Evolutionary conservation across 1,140 invertebrate genomes (phyloP).

Genomic region (Pomacea maculata): DNA sequence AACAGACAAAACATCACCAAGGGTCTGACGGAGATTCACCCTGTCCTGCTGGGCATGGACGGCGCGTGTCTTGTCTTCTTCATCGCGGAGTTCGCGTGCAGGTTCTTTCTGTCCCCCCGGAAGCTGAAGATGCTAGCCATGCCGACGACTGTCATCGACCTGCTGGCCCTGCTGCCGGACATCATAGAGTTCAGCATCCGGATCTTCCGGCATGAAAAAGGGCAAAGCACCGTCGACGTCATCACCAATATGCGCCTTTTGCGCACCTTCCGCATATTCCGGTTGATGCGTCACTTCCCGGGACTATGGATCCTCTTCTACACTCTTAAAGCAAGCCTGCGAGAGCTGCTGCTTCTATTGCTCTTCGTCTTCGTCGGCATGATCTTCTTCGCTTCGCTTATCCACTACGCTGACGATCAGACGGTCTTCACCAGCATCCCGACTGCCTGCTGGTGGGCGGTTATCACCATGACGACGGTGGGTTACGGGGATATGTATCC

Average conservation of each 20-base stretch:
- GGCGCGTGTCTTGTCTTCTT: conserved; percentile 65
- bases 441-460: conserved; percentile 95
- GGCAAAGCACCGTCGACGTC: conserved; percentile 14
- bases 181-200: conserved; percentile 43
- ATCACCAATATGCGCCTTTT: conserved; percentile 40
- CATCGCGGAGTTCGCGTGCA: conserved; percentile 60
- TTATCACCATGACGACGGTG: conserved; percentile 94
- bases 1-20: background rate
- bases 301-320: conserved; percentile 97
- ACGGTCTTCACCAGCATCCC: conserved; percentile 77
- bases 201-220: conserved; percentile 17
- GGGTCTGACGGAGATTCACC: conserved; percentile 24
- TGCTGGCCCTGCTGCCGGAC: conserved; percentile 66
- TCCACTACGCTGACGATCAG: conserved; percentile 63
- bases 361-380: conserved; percentile 98
- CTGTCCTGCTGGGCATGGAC: conserved; percentile 38
- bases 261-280: conserved; percentile 53
- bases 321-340: conserved; percentile 96
- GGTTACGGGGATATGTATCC: conserved; percentile 93
- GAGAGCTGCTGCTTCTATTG: conserved; percentile 96
- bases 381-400: conserved; percentile 96
- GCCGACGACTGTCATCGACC: conserved; percentile 66
- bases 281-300: conserved; percentile 80
- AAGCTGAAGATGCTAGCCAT: conserved; percentile 59
- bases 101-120: conserved; percentile 60